Percentiles rank a stretch among this genome's conserved stretches.
phyloP scores from a whole-genome alignment of 2,113 vertebrate genomes.

The Oreochromis spilurus region DNA sequence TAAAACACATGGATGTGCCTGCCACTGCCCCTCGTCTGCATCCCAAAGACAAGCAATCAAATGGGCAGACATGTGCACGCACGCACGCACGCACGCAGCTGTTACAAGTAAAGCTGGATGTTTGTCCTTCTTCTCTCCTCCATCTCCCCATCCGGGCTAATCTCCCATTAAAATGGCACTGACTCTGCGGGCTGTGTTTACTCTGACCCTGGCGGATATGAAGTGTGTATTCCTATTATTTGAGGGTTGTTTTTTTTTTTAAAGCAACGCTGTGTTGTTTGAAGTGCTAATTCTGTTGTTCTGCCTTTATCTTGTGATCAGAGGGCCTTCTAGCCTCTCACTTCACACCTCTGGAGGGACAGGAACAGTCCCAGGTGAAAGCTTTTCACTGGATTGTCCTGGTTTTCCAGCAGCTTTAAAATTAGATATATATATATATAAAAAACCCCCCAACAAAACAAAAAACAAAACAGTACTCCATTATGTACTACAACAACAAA shows the following conservation, averaged over 20 bases:
- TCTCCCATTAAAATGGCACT: conserved; percentile 48
- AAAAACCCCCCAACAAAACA: neutral
- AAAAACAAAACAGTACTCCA: neutral
- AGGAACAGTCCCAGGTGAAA: conserved; percentile 19
- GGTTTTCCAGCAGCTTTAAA: conserved; percentile 1
- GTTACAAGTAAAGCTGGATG: conserved; percentile 31
- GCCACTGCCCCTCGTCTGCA: neutral
- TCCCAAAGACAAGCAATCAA: conserved; percentile 45
- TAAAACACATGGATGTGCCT: neutral
- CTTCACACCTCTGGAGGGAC: conserved; percentile 51
- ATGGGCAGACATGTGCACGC: conserved; percentile 20
- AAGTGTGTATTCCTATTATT: conserved; percentile 37
- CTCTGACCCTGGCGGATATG: conserved; percentile 45
- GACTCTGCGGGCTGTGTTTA: conserved; percentile 45
- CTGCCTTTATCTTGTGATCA: conserved; percentile 60
- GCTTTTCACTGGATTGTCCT: conserved; percentile 25
- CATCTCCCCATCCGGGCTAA: conserved; percentile 30
- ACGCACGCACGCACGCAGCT: neutral
- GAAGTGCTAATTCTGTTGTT: conserved; percentile 67
- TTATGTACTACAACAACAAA: neutral
- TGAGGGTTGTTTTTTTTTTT: neutral
- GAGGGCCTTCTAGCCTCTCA: conserved; percentile 32
- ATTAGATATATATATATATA: neutral
- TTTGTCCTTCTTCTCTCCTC: conserved; percentile 24
- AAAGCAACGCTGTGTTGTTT: conserved; percentile 41